Evolutionary conservation across 2,113 vertebrate species (phyloP).

Genomic region (Channa maculata): DNA sequence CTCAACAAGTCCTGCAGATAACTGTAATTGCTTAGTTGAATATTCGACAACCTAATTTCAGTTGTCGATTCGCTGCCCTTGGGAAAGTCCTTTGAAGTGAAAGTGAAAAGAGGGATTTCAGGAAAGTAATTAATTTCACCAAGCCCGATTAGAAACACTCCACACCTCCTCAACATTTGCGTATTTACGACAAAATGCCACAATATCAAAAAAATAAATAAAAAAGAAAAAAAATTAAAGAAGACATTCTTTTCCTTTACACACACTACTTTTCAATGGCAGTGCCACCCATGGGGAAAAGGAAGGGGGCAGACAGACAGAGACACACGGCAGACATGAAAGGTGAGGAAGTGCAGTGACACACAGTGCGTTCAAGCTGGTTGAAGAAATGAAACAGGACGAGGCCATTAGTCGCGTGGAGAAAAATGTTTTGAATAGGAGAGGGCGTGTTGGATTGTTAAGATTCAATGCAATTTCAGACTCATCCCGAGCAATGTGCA

Average conservation of each 20-base stretch:
- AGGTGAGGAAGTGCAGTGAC: conserved; percentile 44
- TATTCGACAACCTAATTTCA: conserved; percentile 81
- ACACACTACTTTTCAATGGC: conserved; percentile 28
- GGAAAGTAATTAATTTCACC: conserved; percentile 83
- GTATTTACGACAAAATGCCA: conserved; percentile 71
- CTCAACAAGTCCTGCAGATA: conserved; percentile 81
- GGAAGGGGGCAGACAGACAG: neutral
- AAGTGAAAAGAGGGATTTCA: conserved; percentile 75
- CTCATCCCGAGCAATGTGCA: neutral
- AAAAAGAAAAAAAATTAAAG: conserved; percentile 61
- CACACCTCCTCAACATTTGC: conserved; percentile 67
- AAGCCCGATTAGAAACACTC: conserved; percentile 81
- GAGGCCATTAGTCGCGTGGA: conserved; percentile 10
- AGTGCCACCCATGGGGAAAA: conserved; percentile 52
- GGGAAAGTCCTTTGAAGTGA: conserved; percentile 84
- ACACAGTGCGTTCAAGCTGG: neutral
- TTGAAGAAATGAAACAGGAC: conserved; percentile 28
- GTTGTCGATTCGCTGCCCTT: conserved; percentile 83
- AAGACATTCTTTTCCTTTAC: conserved; percentile 60
- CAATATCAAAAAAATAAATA: conserved; percentile 73
- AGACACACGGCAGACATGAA: neutral
- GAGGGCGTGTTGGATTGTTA: neutral
- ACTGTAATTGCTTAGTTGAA: conserved; percentile 82
- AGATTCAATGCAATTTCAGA: neutral
- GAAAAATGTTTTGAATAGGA: neutral